Conservation (phyloP, 1,140 invertebrate genomes). For the Papilio machaon region DNA sequence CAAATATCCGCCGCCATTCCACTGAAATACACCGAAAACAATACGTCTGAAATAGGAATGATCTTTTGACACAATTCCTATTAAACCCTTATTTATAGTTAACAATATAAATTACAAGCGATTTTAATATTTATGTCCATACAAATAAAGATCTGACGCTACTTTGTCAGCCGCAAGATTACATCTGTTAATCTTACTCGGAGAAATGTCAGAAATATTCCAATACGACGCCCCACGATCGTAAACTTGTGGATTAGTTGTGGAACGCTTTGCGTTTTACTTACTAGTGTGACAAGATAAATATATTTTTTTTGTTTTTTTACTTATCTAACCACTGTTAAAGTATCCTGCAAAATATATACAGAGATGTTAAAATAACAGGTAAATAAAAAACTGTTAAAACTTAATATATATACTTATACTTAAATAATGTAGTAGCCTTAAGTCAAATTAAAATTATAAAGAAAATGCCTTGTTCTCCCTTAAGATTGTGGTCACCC, state of each 20-base stretch:
- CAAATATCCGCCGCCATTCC: background rate
- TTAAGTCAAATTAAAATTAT: too few relatives aligned
- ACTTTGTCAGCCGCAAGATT: background rate
- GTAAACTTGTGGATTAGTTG: slow-evolving; percentile 33
- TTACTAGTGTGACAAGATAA: background rate
- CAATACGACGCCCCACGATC: slow-evolving; percentile 5
- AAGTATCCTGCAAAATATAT: too few relatives aligned
- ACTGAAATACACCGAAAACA: slow-evolving; percentile 47
- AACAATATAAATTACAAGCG: background rate
- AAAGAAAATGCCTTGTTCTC: background rate
- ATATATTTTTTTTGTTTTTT: too few relatives aligned
- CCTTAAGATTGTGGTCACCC: background rate
- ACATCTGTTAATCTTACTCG: background rate
- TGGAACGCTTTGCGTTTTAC: slow-evolving; percentile 30
- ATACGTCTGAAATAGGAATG: slow-evolving; percentile 50
- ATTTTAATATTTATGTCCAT: slow-evolving; percentile 3
- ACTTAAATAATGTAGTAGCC: too few relatives aligned
- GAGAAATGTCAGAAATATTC: slow-evolving; percentile 21
- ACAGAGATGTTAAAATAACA: too few relatives aligned
- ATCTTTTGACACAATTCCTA: slow-evolving; percentile 57
- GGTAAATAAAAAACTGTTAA: too few relatives aligned
- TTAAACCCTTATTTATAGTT: background rate
- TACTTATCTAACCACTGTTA: too few relatives aligned
- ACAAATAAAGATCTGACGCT: background rate
- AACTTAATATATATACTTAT: too few relatives aligned